Base-by-base conservation (phyloP, 2,888 invertebrate genomes). In the Melanophora roralis region DNA sequence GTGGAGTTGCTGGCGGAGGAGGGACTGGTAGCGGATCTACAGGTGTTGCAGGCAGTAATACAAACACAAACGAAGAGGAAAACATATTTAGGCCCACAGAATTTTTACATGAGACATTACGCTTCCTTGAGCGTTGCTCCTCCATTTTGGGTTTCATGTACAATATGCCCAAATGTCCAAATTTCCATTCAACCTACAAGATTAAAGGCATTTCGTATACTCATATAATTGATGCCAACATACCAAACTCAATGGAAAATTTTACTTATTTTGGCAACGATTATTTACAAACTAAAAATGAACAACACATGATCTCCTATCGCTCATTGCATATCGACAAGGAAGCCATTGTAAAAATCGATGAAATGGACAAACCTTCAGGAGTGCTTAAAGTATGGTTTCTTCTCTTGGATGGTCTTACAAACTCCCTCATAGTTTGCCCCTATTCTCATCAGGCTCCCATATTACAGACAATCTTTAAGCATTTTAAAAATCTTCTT, bases 81-180 rank as follows among this genome's bases (percentile, higher is more conserved):
- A 91, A 90, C 83, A 86, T 90, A 23, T 90, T 90, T 72, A 91
- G 92, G 83, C 89, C 90, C 0, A 85, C 89, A 0, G 89, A 90
- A 82, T 89, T 89, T 75, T 82, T 90, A 16, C 90, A 94, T 86
- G 95, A 96, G 86, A 96, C 97, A 0, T 90, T 98, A 32, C 95
- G 95, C 84, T 95, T 97, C 86, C 91, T 98, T 34, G 93, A 96
- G 86, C 95, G 94, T 84, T 97, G 97, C 88, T 95, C 95, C 73
- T 94, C 94, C 81, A 97, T 98, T 83, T 90, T 98, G 67, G 94
- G 95, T 2, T 95, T 96, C 90, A 97, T 98, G 97, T 96, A 96
- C 89, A 94, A 94, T 85, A 97, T 98, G 97, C 97, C 97, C 0
- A 96, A 96, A 84, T 97, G 97, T 88, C 98, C 98, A 0, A 95